These are phyloP conservation scores for Armadillidium nasatum DNA, from an alignment of 1,140 invertebrate species.

Conservation along the genomic window DNA sequence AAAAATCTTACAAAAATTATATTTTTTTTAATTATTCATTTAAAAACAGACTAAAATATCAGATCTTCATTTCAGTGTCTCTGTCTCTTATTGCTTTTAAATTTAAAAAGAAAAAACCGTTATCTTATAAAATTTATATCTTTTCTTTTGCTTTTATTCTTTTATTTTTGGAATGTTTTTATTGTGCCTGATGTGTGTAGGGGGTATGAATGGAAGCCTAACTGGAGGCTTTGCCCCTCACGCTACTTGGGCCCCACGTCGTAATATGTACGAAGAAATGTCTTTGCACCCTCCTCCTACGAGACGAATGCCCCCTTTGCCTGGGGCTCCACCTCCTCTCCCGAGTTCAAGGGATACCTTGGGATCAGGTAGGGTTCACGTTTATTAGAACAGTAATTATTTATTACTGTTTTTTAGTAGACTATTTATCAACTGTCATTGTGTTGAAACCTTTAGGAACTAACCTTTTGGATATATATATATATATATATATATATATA, in stretches of 20 bases:
- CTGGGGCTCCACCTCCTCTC: conserved; percentile 47
- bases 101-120: no score
- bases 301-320: conserved; percentile 47
- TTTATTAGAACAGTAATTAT: not conserved
- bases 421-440: no score
- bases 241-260: conserved; percentile 78
- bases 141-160: not conserved
- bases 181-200: conserved; percentile 42
- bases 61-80: no score
- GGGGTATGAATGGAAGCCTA: conserved; percentile 37
- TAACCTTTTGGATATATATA: no score
- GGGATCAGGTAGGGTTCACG: conserved; percentile 36
- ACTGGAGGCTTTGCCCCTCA: conserved; percentile 49
- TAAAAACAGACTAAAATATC: no score
- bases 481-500: no score
- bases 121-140: no score
- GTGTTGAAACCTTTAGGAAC: no score
- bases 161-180: conserved; percentile 30
- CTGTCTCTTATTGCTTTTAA: no score
- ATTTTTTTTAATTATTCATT: no score
- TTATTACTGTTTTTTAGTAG: no score
- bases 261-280: conserved; percentile 80
- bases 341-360: conserved; percentile 59
- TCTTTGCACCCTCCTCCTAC: conserved; percentile 56
- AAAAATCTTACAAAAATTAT: no score